Base-by-base conservation (phyloP, 2,113 vertebrate species). In the Mus pahari region DNA sequence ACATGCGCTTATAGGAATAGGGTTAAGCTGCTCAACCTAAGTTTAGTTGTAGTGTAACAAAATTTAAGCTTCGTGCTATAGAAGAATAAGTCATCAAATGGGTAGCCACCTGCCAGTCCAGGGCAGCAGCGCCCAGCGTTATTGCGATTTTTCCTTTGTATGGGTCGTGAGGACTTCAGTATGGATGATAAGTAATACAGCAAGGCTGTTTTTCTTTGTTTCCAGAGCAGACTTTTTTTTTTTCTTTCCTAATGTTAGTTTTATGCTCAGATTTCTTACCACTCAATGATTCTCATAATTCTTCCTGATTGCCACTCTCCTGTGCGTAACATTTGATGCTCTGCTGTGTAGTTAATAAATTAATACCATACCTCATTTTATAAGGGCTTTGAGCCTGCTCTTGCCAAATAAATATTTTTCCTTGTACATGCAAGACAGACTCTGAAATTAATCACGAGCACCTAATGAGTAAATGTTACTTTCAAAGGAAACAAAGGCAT, bases 51-150 rank as follows among this genome's bases (percentile, higher is more conserved):
- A 0, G 62, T 86, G 86, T 86, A 94, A 91, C 68, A 33, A 78
- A 95, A 7, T 92, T 93, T 93, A 86, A 86, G n/a, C 45, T 94
- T 90, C 87, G 74, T 58, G n/a, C 60, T 70, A 53, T 1, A 6
- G 19, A 73, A 95, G 58, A 95, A 82, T 66, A 93, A 84, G 58
- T 92, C 94, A 98, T 97, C 91, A 94, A 97, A 96, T 95, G 88
- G 31, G 26, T 70, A 64, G 78, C 60, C 20, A 86, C 14, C 16
- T 55, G 87, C 33, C 33, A 71, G 60, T 26, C 14, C 20, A 58
- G 39, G 28, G 50, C 39, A 48, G 79, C 45, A 7, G 1, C 19
- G 16, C 45, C 86, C 58, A 24, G 3, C 33, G 33, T 50, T 64
- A 13, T 19, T 89, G 26, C 14, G 20, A 39, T 92, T 22, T 62